Base-by-base conservation (phyloP, 1,140 invertebrate genomes). In the Rhagoletis zephyria region DNA sequence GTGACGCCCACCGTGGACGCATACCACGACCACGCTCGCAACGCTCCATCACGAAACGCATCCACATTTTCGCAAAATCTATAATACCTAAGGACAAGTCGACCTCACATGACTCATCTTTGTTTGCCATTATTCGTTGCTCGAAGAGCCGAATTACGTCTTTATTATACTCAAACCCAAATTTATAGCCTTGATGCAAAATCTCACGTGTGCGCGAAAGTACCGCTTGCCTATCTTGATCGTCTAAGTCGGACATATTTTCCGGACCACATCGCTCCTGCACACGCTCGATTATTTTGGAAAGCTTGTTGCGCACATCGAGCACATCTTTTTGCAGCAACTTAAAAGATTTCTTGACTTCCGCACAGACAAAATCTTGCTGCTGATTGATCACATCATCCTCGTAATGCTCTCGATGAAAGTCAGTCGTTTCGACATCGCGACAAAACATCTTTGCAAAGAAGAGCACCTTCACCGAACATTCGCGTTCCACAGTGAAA, bases 91-190 rank as follows among this genome's bases (percentile, higher is more conserved):
- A 86, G 0, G 93, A 90, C 6, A 93, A 89, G 45, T 93, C 91
- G 0, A 90, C 89, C 12, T 92, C 91, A 56, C 91, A 89, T 5
- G 90, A 89, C 9, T 88, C 87, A 64, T 90, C 90, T 87, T 90
- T 91, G 4, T 92, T 90, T 10, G 89, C 89, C 90, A 93, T 92
- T 2, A 93, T 91, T 16, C 90, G 90, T 86, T 92, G 91, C 86
- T 93, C 92, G 45, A 93, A 93, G 61, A 97, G 92, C 30, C 96
- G 94, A 70, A 95, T 95, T 85, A 97, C 94, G 92, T 97, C 97
- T 93, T 96, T 97, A 90, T 97, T 95, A 91, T 97, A 97, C 95
- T 97, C 97, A 93, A 98, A 98, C 2, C 96, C 97, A 93, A 97
- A 97, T 92, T 96, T 96, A 93, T 96, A 98, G 85, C 96, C 96